Evolutionary conservation across 2,888 invertebrate genomes (phyloP).

Genomic region (Unio delphinus): DNA sequence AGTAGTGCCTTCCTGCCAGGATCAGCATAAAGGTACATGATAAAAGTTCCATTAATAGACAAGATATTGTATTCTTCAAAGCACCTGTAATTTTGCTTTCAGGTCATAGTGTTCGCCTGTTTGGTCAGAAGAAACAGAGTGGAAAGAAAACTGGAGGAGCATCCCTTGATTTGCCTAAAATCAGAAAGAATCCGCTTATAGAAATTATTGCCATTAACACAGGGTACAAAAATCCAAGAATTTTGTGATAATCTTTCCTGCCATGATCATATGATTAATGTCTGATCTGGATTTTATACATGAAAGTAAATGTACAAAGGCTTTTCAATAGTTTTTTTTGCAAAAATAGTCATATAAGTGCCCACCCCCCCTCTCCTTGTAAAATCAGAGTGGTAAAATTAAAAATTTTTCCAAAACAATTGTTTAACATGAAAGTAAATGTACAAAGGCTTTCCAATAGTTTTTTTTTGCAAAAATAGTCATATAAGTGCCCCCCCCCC

Average conservation of each 20-base stretch:
- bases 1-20: too few relatives aligned
- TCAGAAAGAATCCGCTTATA: constrained; percentile 93
- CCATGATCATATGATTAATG: background rate
- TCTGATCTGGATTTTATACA: background rate
- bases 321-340: background rate
- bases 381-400: too few relatives aligned
- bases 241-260: background rate
- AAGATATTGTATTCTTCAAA: too few relatives aligned
- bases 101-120: constrained; percentile 68
- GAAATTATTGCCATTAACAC: constrained; percentile 98
- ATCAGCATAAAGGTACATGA: too few relatives aligned
- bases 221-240: constrained; percentile 74
- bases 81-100: background rate
- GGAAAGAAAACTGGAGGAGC: constrained; percentile 86
- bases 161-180: constrained; percentile 89
- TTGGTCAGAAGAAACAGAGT: constrained; percentile 81
- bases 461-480: background rate
- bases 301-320: background rate
- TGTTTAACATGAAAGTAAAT: background rate
- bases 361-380: too few relatives aligned
- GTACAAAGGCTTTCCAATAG: background rate
- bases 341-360: background rate
- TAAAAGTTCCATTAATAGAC: too few relatives aligned
- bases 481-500: background rate
- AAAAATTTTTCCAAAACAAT: too few relatives aligned